Percentiles rank a stretch among this genome's conserved stretches.
Evolutionary conservation across 2,888 invertebrate genomes (phyloP).

Genomic region (Galerucella pusilla): DNA sequence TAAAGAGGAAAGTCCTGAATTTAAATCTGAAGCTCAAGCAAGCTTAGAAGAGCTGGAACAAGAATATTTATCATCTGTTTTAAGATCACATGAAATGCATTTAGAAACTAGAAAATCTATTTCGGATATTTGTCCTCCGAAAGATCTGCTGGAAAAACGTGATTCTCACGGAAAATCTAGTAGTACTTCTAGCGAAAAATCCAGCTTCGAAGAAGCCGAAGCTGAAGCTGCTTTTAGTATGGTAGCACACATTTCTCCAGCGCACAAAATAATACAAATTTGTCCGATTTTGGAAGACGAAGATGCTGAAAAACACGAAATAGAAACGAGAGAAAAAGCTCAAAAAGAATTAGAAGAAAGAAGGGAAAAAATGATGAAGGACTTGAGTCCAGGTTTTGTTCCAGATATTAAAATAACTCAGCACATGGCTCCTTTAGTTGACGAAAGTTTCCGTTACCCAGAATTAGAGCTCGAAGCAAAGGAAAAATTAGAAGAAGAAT

Average conservation of each 20-base stretch:
- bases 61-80: slow-evolving; percentile 62
- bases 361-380: slow-evolving; percentile 65
- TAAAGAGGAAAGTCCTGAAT: slow-evolving; percentile 63
- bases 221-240: slow-evolving; percentile 67
- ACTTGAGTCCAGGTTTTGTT: slow-evolving; percentile 72
- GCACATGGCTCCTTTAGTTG: slow-evolving; percentile 68
- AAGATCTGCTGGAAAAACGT: slow-evolving; percentile 57
- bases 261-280: slow-evolving; percentile 65
- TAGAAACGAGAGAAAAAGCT: slow-evolving; percentile 64
- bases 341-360: slow-evolving; percentile 64
- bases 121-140: slow-evolving; percentile 56
- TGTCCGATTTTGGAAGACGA: slow-evolving; percentile 66
- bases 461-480: slow-evolving; percentile 65
- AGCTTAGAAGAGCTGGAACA: slow-evolving; percentile 63
- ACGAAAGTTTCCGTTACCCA: slow-evolving; percentile 65
- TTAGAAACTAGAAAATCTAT: slow-evolving; percentile 57
- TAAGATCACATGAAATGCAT: slow-evolving; percentile 47
- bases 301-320: slow-evolving; percentile 67
- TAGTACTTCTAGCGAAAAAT: slow-evolving; percentile 63
- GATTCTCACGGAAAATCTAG: slow-evolving; percentile 62
- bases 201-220: slow-evolving; percentile 66
- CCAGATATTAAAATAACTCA: slow-evolving; percentile 74
- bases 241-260: slow-evolving; percentile 66
- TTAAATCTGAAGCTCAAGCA: slow-evolving; percentile 58
- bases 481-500: slow-evolving; percentile 57